Conservation (phyloP, 2,113 vertebrate genomes). For the Brachyhypopomus occidentalis region DNA sequence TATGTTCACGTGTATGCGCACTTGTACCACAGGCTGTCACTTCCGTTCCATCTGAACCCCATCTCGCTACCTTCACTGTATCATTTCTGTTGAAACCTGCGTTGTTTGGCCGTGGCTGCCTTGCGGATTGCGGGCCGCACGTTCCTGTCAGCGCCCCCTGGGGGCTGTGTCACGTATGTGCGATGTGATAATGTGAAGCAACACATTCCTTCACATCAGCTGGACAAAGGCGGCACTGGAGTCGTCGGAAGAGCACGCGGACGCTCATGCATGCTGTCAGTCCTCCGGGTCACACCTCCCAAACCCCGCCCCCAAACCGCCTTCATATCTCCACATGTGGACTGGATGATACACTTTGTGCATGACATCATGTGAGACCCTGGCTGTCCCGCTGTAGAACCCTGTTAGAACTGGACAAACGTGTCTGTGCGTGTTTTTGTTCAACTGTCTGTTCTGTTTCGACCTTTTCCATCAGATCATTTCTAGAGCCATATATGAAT, state of each 20-base stretch:
- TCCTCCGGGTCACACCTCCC: conserved; percentile 71
- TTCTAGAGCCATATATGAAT: conserved; percentile 53
- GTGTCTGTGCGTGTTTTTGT: conserved; percentile 74
- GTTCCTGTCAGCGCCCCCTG: conserved; percentile 23
- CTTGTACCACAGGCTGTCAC: conserved; percentile 5
- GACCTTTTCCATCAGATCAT: conserved; percentile 42
- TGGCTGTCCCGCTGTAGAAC: conserved; percentile 67
- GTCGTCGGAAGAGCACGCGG: conserved; percentile 73
- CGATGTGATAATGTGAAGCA: conserved; percentile 85
- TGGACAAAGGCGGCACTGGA: conserved; percentile 81
- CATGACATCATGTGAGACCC: conserved; percentile 65
- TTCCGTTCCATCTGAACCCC: neutral
- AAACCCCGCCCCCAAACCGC: no score
- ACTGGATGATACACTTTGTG: neutral
- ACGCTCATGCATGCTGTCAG: conserved; percentile 81
- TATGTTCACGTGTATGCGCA: conserved; percentile 38
- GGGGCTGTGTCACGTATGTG: conserved; percentile 54
- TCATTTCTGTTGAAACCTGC: conserved; percentile 65
- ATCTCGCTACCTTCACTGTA: neutral
- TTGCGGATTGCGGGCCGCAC: conserved; percentile 69
- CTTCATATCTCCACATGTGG: conserved; percentile 25
- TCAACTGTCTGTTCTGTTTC: conserved; percentile 56
- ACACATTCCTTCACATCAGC: conserved; percentile 84
- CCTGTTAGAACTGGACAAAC: conserved; percentile 70
- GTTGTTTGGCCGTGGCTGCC: conserved; percentile 61